phyloP scores from a whole-genome alignment of 2,888 invertebrate species.

The Drosophila yooni region DNA sequence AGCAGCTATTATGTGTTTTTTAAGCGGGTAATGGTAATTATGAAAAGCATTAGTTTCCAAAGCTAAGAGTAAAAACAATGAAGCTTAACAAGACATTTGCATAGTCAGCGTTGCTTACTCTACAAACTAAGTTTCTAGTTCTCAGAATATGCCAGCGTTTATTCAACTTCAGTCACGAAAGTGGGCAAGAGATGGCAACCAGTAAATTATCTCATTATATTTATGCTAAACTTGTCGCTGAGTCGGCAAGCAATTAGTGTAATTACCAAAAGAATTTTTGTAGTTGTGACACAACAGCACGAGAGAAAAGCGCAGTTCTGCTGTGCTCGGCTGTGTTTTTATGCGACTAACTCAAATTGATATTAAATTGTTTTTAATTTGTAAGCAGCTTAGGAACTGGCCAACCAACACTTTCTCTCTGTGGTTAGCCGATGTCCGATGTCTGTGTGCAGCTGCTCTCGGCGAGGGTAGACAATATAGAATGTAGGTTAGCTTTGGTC shows the following conservation, averaged over 20 bases:
- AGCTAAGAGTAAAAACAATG: neutral
- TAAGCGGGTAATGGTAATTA: neutral
- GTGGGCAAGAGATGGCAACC: conserved; percentile 30
- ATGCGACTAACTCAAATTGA: conserved; percentile 32
- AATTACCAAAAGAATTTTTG: conserved; percentile 57
- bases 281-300: conserved; percentile 1
- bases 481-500: conserved; percentile 51
- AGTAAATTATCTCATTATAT: conserved; percentile 65
- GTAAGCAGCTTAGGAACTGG: conserved; percentile 59
- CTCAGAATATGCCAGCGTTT: conserved; percentile 1
- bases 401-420: conserved; percentile 12
- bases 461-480: neutral
- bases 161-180: neutral
- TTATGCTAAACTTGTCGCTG: conserved; percentile 24
- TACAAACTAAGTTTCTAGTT: conserved; percentile 6
- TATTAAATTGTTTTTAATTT: conserved; percentile 69
- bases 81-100: neutral
- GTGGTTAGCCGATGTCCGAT: conserved; percentile 17
- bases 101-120: neutral
- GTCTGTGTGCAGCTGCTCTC: conserved; percentile 14
- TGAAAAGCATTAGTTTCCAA: neutral
- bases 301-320: conserved; percentile 13
- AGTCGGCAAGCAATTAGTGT: conserved; percentile 60
- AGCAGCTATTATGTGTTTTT: neutral
- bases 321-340: conserved; percentile 6